phyloP scores from a whole-genome alignment of 2,888 invertebrate species.

The Noctua janthina region DNA sequence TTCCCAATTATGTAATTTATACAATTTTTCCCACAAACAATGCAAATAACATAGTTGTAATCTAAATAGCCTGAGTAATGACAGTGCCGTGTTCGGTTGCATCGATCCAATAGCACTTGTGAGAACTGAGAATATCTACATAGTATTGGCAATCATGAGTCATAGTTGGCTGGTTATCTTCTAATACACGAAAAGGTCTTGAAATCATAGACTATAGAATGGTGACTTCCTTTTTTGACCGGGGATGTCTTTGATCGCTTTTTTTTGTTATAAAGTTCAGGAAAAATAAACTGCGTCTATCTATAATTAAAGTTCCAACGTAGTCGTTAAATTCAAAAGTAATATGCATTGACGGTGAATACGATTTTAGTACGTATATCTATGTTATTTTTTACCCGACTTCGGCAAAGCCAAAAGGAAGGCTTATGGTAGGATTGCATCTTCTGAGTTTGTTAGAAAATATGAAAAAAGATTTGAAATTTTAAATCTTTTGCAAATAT shows the following conservation, averaged over 20 bases:
- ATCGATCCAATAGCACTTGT: conserved; percentile 41
- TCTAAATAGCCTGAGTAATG: conserved; percentile 50
- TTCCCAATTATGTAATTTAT: no score
- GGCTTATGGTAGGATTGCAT: neutral
- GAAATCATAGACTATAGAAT: neutral
- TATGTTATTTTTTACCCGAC: neutral
- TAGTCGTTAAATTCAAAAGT: neutral
- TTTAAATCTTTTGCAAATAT: neutral
- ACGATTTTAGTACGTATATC: no score
- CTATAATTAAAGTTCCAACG: neutral
- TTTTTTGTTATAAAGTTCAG: neutral
- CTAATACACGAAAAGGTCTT: neutral
- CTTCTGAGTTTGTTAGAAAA: neutral
- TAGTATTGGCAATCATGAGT: conserved; percentile 40
- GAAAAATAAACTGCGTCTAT: neutral
- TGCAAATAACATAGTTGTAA: conserved; percentile 41
- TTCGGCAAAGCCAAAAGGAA: neutral
- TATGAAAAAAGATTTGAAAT: neutral
- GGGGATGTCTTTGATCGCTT: neutral
- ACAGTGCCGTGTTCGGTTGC: conserved; percentile 31
- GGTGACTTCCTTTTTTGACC: neutral
- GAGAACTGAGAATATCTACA: conserved; percentile 51
- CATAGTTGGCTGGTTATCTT: conserved; percentile 18
- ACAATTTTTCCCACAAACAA: conserved; percentile 35
- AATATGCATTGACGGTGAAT: neutral